phyloP scores from a whole-genome alignment of 2,888 invertebrate genomes.

The Sturmia bella region DNA sequence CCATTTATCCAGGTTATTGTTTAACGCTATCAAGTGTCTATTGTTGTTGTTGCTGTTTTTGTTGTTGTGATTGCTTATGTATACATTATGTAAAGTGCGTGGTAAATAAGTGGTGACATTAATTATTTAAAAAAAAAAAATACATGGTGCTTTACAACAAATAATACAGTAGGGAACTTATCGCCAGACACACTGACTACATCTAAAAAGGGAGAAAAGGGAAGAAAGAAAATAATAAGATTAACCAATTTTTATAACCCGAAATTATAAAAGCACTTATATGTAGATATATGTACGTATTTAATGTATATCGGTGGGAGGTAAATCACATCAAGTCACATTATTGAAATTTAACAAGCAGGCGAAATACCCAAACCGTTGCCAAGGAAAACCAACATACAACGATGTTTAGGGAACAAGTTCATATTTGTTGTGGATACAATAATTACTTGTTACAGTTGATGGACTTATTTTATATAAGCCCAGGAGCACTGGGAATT shows the following conservation, averaged over 20 bases:
- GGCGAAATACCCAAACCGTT: no score
- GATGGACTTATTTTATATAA: no score
- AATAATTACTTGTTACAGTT: no score
- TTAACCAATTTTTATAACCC: slow-evolving; percentile 15
- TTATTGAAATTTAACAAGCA: no score
- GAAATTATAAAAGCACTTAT: background rate
- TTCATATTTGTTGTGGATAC: no score
- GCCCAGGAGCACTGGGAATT: no score
- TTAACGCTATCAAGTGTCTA: slow-evolving; percentile 12
- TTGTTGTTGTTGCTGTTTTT: slow-evolving; percentile 18
- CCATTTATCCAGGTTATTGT: slow-evolving; percentile 8
- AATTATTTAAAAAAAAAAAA: slow-evolving; percentile 47
- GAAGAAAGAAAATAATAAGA: slow-evolving; percentile 69
- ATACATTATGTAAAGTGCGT: slow-evolving; percentile 65
- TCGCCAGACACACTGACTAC: slow-evolving; percentile 94
- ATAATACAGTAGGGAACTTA: slow-evolving; percentile 82
- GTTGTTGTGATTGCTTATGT: slow-evolving; percentile 41
- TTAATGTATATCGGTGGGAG: background rate
- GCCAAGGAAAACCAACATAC: no score
- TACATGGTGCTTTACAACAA: slow-evolving; percentile 67
- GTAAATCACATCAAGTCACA: background rate
- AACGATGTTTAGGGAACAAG: no score
- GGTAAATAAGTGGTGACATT: slow-evolving; percentile 64
- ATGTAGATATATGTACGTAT: background rate
- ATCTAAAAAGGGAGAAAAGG: slow-evolving; percentile 83